Percentiles rank a stretch among this genome's conserved stretches.
phyloP scores from a whole-genome alignment of 2,888 invertebrate species.

The Allygus modestus region DNA sequence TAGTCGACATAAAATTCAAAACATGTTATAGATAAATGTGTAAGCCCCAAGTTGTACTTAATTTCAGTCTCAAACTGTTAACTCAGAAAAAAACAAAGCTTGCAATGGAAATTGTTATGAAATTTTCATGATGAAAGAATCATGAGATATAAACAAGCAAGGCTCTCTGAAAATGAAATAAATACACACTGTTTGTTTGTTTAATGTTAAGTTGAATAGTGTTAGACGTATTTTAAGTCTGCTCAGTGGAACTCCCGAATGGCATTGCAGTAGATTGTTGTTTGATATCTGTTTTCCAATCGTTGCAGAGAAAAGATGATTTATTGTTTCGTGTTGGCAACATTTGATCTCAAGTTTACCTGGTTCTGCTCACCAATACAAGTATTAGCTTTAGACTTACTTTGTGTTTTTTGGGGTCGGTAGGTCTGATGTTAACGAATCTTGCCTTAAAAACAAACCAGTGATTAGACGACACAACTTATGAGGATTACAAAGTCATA shows the following conservation, averaged over 20 bases:
- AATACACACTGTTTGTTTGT: background rate
- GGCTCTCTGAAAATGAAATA: constrained; percentile 45
- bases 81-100: too few species aligned
- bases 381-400: constrained; percentile 53
- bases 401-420: constrained; percentile 15
- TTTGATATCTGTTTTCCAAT: constrained; percentile 3
- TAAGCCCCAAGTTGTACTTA: too few species aligned
- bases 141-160: constrained; percentile 33
- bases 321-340: constrained; percentile 52
- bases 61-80: too few species aligned
- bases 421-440: constrained; percentile 34
- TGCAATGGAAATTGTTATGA: too few species aligned
- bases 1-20: too few species aligned
- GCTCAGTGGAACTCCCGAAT: constrained; percentile 2
- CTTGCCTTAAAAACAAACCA: constrained; percentile 52
- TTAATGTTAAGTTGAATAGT: constrained; percentile 37
- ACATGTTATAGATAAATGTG: too few species aligned
- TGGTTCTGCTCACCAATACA: constrained; percentile 57
- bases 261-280: constrained; percentile 2
- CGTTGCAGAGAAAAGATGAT: constrained; percentile 38
- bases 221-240: constrained; percentile 44
- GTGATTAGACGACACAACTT: constrained; percentile 23
- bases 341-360: constrained; percentile 56
- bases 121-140: too few species aligned
- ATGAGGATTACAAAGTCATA: constrained; percentile 2